phyloP scores from a whole-genome alignment of 2,113 vertebrate genomes.

The Myiozetetes cayanensis region DNA sequence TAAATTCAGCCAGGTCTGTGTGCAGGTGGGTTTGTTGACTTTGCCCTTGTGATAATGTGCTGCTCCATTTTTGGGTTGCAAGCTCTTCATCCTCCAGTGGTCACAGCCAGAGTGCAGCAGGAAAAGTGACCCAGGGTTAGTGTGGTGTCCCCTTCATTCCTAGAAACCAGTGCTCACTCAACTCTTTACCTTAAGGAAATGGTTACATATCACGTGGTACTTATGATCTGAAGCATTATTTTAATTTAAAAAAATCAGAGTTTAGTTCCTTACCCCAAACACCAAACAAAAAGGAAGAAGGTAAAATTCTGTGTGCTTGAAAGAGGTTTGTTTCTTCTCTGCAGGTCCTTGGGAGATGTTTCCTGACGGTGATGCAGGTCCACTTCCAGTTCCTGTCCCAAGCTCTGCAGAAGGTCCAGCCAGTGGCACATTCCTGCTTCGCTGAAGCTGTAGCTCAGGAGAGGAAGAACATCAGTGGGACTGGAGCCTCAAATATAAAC shows the following conservation, averaged over 20 bases:
- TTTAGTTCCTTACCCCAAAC: background rate
- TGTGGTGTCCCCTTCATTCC: background rate
- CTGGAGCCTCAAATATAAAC: constrained; percentile 69
- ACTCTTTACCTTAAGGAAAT: background rate
- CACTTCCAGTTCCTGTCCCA: constrained; percentile 99
- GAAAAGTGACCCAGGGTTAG: background rate
- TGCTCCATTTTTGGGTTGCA: background rate
- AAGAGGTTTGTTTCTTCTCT: background rate
- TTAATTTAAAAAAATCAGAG: background rate
- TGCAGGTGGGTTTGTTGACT: background rate
- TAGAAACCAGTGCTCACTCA: background rate
- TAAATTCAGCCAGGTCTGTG: background rate
- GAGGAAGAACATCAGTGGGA: constrained; percentile 72
- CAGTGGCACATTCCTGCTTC: constrained; percentile 94
- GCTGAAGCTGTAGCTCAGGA: constrained; percentile 91
- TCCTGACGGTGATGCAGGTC: constrained; percentile 97
- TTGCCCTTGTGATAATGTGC: background rate
- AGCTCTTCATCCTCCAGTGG: background rate
- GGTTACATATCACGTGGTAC: background rate
- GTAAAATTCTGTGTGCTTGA: background rate
- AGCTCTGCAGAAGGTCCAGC: constrained; percentile 95
- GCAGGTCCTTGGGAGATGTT: constrained; percentile 95
- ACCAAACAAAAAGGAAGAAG: background rate
- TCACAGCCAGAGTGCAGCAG: background rate
- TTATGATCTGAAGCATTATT: background rate